phyloP scores from a whole-genome alignment of 1,140 invertebrate genomes.

The Drosophila pseudoananassae region DNA sequence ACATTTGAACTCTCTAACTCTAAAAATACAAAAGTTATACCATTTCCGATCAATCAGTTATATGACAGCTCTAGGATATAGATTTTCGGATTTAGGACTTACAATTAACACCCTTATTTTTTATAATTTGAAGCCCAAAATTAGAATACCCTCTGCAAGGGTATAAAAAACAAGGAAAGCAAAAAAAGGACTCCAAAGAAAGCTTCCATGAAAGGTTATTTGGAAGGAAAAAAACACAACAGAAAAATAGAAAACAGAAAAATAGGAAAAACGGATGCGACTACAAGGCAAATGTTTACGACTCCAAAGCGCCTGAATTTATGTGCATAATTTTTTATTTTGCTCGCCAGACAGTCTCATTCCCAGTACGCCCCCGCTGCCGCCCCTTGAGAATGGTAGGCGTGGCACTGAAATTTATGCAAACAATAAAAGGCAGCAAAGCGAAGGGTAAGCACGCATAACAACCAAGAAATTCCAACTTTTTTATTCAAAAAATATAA shows the following conservation, averaged over 20 bases:
- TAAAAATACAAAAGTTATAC: too few relatives aligned
- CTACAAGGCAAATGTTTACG: conserved; percentile 59
- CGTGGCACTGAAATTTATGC: conserved; percentile 53
- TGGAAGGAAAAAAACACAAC: not conserved
- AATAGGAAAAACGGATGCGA: conserved; percentile 27
- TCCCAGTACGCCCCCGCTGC: not conserved
- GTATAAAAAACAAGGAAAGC: conserved; percentile 14
- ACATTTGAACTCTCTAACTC: too few relatives aligned
- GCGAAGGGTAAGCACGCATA: conserved; percentile 16
- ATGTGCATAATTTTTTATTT: conserved; percentile 78
- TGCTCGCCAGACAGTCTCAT: conserved; percentile 41
- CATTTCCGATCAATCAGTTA: too few relatives aligned
- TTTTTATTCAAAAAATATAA: conserved; percentile 2
- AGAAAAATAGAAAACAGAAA: conserved; percentile 3
- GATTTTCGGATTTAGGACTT: too few relatives aligned
- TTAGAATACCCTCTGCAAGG: too few relatives aligned
- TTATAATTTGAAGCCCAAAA: too few relatives aligned
- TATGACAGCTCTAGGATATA: too few relatives aligned
- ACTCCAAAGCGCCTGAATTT: conserved; percentile 66
- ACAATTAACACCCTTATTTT: too few relatives aligned
- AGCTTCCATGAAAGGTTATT: conserved; percentile 27
- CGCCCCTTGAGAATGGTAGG: conserved; percentile 21
- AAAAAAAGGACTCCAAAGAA: conserved; percentile 43
- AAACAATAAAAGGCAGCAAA: conserved; percentile 47
- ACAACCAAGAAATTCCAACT: conserved; percentile 14